phyloP scores from a whole-genome alignment of 1,140 invertebrate species.

The Araneus ventricosus region DNA sequence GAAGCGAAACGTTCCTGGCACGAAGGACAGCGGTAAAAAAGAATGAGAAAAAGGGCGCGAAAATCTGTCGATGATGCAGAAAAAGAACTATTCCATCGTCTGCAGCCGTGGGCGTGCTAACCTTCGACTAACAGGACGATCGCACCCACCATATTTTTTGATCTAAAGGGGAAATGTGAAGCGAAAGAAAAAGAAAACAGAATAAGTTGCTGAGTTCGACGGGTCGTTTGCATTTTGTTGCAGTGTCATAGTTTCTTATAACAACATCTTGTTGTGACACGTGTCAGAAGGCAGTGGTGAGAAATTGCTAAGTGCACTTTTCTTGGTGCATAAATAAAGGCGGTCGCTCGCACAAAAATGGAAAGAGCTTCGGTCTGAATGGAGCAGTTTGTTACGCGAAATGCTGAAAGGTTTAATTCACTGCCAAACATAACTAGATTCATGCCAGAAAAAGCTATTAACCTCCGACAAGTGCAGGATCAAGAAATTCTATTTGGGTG shows the following conservation, averaged over 20 bases:
- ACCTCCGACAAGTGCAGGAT: not conserved
- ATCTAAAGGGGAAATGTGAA: not conserved
- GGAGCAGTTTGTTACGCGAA: not conserved
- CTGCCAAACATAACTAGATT: not conserved
- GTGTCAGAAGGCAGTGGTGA: not conserved
- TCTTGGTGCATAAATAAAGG: not conserved
- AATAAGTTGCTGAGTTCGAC: not conserved
- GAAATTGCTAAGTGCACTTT: not conserved
- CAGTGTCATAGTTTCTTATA: not conserved
- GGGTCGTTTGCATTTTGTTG: constrained; percentile 22
- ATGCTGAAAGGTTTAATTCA: not conserved
- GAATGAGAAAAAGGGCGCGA: not conserved
- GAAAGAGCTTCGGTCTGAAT: not conserved
- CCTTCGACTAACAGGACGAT: constrained; percentile 22
- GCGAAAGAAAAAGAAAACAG: not conserved
- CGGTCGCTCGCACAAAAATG: not conserved
- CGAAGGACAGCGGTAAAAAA: not conserved
- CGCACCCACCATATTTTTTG: not conserved
- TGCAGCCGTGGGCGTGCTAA: constrained; percentile 38
- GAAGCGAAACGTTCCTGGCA: constrained; percentile 16
- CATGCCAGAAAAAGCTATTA: not conserved
- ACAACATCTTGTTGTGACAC: not conserved
- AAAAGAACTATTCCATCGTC: constrained; percentile 24
- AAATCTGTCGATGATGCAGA: constrained; percentile 43
- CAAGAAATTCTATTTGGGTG: no score